Conservation (phyloP, 2,113 vertebrate genomes). For the Trematomus loennbergii region DNA sequence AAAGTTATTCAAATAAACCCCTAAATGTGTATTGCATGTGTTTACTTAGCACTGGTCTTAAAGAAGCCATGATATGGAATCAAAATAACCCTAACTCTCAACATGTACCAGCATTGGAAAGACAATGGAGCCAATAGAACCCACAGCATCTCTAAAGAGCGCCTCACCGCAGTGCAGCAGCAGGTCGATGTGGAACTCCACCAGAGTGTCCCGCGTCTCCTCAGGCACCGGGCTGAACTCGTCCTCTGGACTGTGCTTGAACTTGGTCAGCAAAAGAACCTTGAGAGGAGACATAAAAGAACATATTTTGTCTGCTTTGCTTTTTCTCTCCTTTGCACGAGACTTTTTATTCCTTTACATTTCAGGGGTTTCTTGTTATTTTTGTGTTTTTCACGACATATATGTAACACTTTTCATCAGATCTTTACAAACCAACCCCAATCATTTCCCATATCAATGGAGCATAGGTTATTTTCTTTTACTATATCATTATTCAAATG, state of each 20-base stretch:
- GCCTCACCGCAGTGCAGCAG: conserved; percentile 92
- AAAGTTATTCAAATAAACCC: too few species aligned
- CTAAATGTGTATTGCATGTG: too few species aligned
- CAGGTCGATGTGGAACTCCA: conserved; percentile 89
- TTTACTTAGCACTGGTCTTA: too few species aligned
- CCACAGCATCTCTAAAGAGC: neutral
- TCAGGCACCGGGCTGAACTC: conserved; percentile 91
- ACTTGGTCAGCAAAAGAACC: conserved; percentile 93
- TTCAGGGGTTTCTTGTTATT: too few species aligned
- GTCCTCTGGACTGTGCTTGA: conserved; percentile 85
- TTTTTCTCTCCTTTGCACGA: neutral
- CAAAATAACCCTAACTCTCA: too few species aligned
- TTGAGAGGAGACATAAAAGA: conserved; percentile 52
- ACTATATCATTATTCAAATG: too few species aligned
- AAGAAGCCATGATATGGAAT: too few species aligned
- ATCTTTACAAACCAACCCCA: too few species aligned
- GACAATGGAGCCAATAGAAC: neutral
- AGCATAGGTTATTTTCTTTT: too few species aligned
- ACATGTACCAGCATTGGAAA: too few species aligned
- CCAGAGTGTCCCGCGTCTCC: conserved; percentile 85
- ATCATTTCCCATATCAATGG: too few species aligned
- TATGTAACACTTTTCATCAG: too few species aligned
- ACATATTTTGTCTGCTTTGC: neutral
- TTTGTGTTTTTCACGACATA: neutral
- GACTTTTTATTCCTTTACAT: neutral